These are phyloP conservation scores for Trissoscelio sp. DNA, from an alignment of 2,888 invertebrate genomes.

Conservation along the genomic window DNA sequence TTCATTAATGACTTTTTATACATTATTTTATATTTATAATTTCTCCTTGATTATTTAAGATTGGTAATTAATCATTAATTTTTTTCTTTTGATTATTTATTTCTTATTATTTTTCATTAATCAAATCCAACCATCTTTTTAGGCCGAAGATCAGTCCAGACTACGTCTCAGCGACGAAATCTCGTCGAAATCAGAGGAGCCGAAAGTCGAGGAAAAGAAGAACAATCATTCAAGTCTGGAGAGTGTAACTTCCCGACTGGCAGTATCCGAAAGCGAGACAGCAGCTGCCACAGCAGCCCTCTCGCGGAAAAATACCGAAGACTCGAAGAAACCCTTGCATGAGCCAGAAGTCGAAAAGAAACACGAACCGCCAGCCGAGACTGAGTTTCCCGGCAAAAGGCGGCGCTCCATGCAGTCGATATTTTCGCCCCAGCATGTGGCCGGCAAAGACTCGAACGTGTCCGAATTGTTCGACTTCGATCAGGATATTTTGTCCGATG, in stretches of 20 bases:
- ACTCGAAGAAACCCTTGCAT: constrained; percentile 57
- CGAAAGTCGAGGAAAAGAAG: constrained; percentile 69
- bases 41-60: no score
- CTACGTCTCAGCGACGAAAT: constrained; percentile 31
- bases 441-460: constrained; percentile 84
- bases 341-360: constrained; percentile 44
- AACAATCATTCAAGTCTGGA: constrained; percentile 72
- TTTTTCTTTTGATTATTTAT: no score
- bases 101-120: no score
- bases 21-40: no score
- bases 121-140: no score
- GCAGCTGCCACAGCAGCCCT: constrained; percentile 20
- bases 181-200: constrained; percentile 45
- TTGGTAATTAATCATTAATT: no score
- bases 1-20: no score
- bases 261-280: constrained; percentile 41
- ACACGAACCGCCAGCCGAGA: constrained; percentile 44
- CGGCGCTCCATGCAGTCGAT: constrained; percentile 85
- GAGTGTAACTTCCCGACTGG: constrained; percentile 26
- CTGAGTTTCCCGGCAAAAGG: constrained; percentile 73
- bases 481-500: constrained; percentile 86
- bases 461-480: constrained; percentile 87
- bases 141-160: constrained; percentile 49
- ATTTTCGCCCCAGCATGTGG: constrained; percentile 89
- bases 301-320: constrained; percentile 63